These are phyloP conservation scores for Drosophila tsacasi DNA, from an alignment of 1,140 invertebrate genomes.

Conservation along the genomic window DNA sequence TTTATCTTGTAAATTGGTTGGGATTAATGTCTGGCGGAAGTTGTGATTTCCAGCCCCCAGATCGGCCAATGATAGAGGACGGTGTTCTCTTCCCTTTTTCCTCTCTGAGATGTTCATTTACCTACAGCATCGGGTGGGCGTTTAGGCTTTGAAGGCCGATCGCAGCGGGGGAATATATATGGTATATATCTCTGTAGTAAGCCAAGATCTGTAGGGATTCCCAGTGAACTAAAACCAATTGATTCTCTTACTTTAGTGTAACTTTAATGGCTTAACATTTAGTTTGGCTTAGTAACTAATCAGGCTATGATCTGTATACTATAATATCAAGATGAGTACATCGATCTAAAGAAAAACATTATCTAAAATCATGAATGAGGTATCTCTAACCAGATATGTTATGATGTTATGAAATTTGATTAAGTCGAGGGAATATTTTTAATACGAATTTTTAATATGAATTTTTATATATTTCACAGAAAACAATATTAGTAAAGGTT, in stretches of 20 bases:
- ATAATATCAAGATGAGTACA: constrained; percentile 48
- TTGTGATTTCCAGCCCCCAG: constrained; percentile 69
- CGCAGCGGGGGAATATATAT: constrained; percentile 34
- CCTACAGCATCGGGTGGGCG: constrained; percentile 69
- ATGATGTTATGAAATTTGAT: background rate
- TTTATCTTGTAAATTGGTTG: constrained; percentile 82
- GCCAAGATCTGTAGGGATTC: background rate
- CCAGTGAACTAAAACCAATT: constrained; percentile 15
- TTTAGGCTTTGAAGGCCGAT: constrained; percentile 56
- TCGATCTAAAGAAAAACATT: background rate
- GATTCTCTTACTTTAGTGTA: constrained; percentile 6
- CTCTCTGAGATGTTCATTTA: constrained; percentile 69
- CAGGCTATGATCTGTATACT: constrained; percentile 45
- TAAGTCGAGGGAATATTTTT: background rate
- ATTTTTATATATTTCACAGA: background rate
- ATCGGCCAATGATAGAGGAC: constrained; percentile 62
- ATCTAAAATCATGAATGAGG: constrained; percentile 13
- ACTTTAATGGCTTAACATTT: constrained; percentile 28
- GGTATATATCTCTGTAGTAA: background rate
- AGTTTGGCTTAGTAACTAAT: constrained; percentile 58
- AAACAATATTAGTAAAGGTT: background rate
- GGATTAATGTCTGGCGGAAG: constrained; percentile 82
- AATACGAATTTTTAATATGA: too few species aligned
- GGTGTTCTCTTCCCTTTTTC: constrained; percentile 28
- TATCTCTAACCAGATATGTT: background rate